Conservation (phyloP, 1,140 invertebrate genomes). For the Mesaphorura yosii region DNA sequence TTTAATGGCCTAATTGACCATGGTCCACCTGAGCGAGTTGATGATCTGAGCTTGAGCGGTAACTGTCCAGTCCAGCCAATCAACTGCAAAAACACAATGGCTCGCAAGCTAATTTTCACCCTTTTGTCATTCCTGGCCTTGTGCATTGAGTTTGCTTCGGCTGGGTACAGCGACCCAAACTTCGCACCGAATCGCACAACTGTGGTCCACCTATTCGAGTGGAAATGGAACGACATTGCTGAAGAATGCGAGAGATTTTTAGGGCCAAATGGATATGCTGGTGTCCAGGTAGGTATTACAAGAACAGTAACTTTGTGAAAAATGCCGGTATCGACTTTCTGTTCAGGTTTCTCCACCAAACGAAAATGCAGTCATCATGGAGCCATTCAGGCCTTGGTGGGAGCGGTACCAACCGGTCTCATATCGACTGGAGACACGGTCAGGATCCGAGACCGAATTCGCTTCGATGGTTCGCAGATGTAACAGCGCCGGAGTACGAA, state of each 20-base stretch:
- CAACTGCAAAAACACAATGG: too few relatives aligned
- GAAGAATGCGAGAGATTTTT: slow-evolving; percentile 69
- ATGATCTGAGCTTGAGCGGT: too few relatives aligned
- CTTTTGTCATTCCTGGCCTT: not conserved
- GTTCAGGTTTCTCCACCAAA: slow-evolving; percentile 46
- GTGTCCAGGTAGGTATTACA: slow-evolving; percentile 55
- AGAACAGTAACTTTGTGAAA: not conserved
- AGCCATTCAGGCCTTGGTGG: slow-evolving; percentile 55
- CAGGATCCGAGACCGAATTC: slow-evolving; percentile 58
- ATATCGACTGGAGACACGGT: slow-evolving; percentile 61
- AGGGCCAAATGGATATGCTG: slow-evolving; percentile 60
- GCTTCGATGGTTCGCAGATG: slow-evolving; percentile 56
- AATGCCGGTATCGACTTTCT: not conserved
- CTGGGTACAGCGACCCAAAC: slow-evolving; percentile 12
- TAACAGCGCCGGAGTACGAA: slow-evolving; percentile 57
- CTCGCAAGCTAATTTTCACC: too few relatives aligned
- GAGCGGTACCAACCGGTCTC: slow-evolving; percentile 83
- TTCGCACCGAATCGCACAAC: slow-evolving; percentile 29
- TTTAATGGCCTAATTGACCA: too few relatives aligned
- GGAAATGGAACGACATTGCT: slow-evolving; percentile 73
- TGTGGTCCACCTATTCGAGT: slow-evolving; percentile 70
- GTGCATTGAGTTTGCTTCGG: not conserved
- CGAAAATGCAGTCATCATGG: slow-evolving; percentile 33
- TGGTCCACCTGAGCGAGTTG: too few relatives aligned
- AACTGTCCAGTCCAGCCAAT: too few relatives aligned